Conservation (phyloP, 2,113 vertebrate genomes). For the Mellivora capensis region DNA sequence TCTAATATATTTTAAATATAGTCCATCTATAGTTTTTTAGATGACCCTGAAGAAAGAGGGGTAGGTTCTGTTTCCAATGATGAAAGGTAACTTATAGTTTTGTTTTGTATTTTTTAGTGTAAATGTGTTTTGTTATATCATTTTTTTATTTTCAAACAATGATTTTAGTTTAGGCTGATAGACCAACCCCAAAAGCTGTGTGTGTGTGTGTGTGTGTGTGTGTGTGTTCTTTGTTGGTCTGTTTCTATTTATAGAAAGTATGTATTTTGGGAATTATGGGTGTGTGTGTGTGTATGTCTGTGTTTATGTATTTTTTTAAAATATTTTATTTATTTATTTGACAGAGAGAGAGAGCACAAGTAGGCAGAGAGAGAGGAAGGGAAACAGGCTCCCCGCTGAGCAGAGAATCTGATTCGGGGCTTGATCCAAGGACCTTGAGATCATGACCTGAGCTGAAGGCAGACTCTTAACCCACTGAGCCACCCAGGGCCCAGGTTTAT, state of each 20-base stretch:
- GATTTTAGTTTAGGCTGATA: background rate
- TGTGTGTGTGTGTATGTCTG: background rate
- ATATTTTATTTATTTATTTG: no score
- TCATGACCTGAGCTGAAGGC: no score
- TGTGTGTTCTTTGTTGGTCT: background rate
- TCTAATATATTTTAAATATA: background rate
- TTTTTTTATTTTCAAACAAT: background rate
- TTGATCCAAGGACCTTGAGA: no score
- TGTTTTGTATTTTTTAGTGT: background rate
- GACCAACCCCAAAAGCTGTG: background rate
- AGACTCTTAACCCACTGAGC: no score
- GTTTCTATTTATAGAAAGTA: background rate
- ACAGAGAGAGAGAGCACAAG: no score
- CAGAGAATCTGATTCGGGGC: no score
- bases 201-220: no score
- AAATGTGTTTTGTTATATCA: background rate
- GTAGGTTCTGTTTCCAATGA: background rate
- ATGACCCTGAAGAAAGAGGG: background rate
- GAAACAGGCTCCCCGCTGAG: no score
- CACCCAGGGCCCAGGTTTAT: background rate
- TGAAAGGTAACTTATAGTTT: background rate
- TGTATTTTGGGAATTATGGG: background rate
- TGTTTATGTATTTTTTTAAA: no score
- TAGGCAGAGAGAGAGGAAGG: no score
- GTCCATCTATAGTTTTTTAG: background rate